A percentile compares a stretch with the other conserved stretches of the same genome.
Conservation (phyloP, 2,113 vertebrate species). For the Rafetus swinhoei region DNA sequence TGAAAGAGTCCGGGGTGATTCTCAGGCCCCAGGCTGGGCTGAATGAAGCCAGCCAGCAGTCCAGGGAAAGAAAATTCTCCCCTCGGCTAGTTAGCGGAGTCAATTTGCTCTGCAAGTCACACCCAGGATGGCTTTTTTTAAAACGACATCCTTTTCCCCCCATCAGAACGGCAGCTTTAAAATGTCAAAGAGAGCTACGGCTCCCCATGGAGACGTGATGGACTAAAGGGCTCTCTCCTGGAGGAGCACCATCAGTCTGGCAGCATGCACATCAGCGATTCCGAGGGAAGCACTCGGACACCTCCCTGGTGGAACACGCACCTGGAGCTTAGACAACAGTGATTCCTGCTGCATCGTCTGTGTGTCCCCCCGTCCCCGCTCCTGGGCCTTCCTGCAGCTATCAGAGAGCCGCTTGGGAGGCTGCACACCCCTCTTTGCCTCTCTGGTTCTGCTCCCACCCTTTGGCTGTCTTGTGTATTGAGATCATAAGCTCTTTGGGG, state of each 20-base stretch:
- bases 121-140: not conserved
- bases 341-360: not conserved
- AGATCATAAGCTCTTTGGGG: not conserved
- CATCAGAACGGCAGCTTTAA: not conserved
- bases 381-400: not conserved
- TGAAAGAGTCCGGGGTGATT: not conserved
- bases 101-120: not conserved
- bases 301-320: not conserved
- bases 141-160: not conserved
- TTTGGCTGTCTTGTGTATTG: not conserved
- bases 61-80: not conserved
- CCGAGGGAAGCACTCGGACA: not conserved
- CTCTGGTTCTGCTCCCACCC: not conserved
- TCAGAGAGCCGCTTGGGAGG: not conserved
- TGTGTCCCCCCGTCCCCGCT: too few species aligned
- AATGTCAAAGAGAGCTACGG: not conserved
- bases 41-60: not conserved
- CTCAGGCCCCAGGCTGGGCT: not conserved
- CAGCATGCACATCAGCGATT: not conserved
- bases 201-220: not conserved
- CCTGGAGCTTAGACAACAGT: not conserved
- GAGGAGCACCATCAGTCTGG: not conserved
- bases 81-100: rapidly evolving
- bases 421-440: not conserved
- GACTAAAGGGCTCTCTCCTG: not conserved